Base-by-base conservation (phyloP, 2,113 vertebrate genomes). In the Athene noctua region DNA sequence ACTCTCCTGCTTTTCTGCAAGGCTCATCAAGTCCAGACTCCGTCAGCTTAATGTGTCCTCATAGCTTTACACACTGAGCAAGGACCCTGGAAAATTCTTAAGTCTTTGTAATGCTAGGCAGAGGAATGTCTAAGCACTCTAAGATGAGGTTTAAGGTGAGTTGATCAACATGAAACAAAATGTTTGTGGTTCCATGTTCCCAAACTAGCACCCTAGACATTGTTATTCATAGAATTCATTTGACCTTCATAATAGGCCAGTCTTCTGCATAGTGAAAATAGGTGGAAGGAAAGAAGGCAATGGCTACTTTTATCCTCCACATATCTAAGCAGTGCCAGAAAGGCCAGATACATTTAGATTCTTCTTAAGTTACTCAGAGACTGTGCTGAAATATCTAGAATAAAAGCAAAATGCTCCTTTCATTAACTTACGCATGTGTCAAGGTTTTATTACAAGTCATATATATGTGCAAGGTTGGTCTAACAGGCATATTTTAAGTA, bases 201-300 rank as follows among this genome's bases (percentile, higher is more conserved):
- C 54, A n/a, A 65, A 62, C 54, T 19, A 84, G 36, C 13, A 42
- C 57, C 73, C 72, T 13, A 59, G 32, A 26, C 42, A 86, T 30
- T 90, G 54, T 62, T 94, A 86, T 81, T 59, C 55, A 68, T 21
- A 81, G 61, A 77, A 88, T 57, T 71, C 42, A 38, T 74, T 62
- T 91, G 89, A 89, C 57, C 59, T 94, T 94, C 63, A 63, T 52
- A 88, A 78, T n/a, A 78, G 7, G 38, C 40, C 67, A 73, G 46
- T 94, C 40, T 92, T 79, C 72, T 67, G 73, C 54, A 92, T 66
- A 94, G 89, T 62, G 91, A 87, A 75, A 97, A 89, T 46, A 90
- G 17, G 61, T 57, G 68, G 66, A 62, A 84, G 68, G 49, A 84
- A 86, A 85, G 86, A 94, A 95, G 80, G 88, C 71, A 94, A 93